Evolutionary conservation across 2,888 invertebrate genomes (phyloP), one percentile per base, ranked within the genome.

Genomic region (Protula sp.): DNA sequence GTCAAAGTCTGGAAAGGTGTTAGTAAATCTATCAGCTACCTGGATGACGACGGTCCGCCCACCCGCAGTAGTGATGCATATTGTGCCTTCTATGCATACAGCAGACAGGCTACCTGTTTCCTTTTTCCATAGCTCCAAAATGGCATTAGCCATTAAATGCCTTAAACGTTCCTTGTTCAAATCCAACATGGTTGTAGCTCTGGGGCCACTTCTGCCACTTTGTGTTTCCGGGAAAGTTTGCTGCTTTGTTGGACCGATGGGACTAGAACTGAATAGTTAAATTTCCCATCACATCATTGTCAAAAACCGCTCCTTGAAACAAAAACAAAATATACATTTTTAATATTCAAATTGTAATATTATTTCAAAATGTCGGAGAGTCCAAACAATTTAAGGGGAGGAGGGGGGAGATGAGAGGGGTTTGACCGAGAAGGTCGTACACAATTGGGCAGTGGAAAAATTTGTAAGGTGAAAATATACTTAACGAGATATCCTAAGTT

Each of bases 101-200:
- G 70, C 62, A 2, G 64, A 54, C 14, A 65, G 31, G 53, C 67
- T 70, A 47, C 70, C 70, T 0, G 70, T 70, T 59, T 70, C 70
- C 31, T 70, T 70, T 59, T 67, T 69, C 70, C 70, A 70, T 19
- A 70, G 59, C 27, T 70, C 70, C 56, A 69, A 48, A 48, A 70
- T 70, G 58, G 66, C 67, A 47, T 55, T 65, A 3, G 66, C 66
- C 62, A 70, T 24, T 54, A 70, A 57, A 48, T 69, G 69, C 47
- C 59, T 62, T 9, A 70, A 56, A 9, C 70, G 51, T 29, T 67
- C 61, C 52, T 61, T 61, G 22, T 69, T 67, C 14, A 70, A 26
- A 47, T 66, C 67, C 53, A 64, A 58, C 70, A 69, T 69, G 45
- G 47, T 63, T 58, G 22, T 24, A 5, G 57, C 9, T 31, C 22